Conservation (phyloP, 2,113 vertebrate genomes). For the Cacatua alba region DNA sequence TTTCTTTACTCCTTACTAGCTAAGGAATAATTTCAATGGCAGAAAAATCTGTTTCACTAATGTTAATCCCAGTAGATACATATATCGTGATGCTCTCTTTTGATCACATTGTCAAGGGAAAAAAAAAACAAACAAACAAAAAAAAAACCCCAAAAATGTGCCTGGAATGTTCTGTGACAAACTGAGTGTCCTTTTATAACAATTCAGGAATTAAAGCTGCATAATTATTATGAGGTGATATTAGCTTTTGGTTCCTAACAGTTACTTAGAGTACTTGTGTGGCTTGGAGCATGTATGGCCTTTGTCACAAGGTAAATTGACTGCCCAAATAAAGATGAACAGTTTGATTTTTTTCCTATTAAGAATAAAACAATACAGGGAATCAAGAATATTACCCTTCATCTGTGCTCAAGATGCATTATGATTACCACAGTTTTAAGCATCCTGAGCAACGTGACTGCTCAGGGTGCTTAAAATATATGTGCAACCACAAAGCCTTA, state of each 20-base stretch:
- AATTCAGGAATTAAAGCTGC: background rate
- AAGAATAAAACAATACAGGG: background rate
- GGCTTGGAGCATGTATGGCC: background rate
- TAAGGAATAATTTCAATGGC: background rate
- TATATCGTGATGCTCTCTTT: background rate
- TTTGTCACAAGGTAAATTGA: background rate
- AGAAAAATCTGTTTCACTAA: slow-evolving; percentile 35
- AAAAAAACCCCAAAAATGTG: background rate
- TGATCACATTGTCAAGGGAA: background rate
- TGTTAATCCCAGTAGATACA: background rate
- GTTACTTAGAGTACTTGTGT: background rate
- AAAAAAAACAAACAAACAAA: background rate
- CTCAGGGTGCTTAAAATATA: background rate
- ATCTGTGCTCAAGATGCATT: background rate
- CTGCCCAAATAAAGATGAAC: background rate
- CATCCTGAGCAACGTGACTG: background rate
- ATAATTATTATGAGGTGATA: background rate
- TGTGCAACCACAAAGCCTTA: background rate
- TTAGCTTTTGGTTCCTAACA: background rate
- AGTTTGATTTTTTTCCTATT: background rate
- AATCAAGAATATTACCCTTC: background rate
- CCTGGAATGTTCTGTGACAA: background rate
- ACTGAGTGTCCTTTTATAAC: background rate
- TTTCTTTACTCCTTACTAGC: background rate
- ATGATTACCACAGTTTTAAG: background rate